Percentiles rank a stretch among this genome's conserved stretches.
Evolutionary conservation across 1,140 invertebrate genomes (phyloP).

Genomic region (Leptinotarsa undecemlineata): DNA sequence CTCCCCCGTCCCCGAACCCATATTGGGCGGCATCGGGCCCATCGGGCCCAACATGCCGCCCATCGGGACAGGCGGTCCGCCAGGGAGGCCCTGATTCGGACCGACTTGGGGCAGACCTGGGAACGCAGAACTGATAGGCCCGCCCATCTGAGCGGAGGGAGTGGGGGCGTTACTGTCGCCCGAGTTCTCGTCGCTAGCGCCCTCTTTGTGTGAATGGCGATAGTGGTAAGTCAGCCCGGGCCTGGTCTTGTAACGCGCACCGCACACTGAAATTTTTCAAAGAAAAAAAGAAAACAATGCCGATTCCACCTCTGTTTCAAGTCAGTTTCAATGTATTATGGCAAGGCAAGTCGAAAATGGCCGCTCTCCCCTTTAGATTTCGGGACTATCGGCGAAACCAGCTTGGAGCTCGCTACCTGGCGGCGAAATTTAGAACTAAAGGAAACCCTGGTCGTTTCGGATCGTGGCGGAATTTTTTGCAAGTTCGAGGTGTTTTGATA

Average conservation of each 20-base stretch:
- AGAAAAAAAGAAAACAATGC: constrained; percentile 40
- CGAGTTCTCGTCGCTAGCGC: constrained; percentile 57
- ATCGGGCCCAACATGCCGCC: constrained; percentile 34
- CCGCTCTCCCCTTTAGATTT: neutral
- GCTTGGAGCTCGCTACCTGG: too few species aligned
- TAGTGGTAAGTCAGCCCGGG: constrained; percentile 97
- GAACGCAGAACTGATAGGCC: constrained; percentile 36
- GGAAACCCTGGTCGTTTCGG: too few species aligned
- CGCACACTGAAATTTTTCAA: constrained; percentile 78
- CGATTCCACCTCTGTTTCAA: constrained; percentile 22
- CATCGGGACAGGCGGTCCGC: constrained; percentile 30
- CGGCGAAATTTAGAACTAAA: too few species aligned
- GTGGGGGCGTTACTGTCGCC: constrained; percentile 55
- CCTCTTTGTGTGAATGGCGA: constrained; percentile 90
- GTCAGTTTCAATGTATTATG: neutral
- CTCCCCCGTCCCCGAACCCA: constrained; percentile 45
- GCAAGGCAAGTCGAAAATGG: neutral
- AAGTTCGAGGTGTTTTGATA: too few species aligned
- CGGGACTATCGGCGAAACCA: neutral
- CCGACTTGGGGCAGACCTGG: constrained; percentile 31
- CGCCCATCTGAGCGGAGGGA: constrained; percentile 51
- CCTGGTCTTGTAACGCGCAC: constrained; percentile 95
- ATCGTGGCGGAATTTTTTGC: too few species aligned
- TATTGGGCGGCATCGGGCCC: constrained; percentile 27
- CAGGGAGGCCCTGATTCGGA: constrained; percentile 34